phyloP scores from a whole-genome alignment of 2,113 vertebrate genomes.

The Catharus bicknelli region DNA sequence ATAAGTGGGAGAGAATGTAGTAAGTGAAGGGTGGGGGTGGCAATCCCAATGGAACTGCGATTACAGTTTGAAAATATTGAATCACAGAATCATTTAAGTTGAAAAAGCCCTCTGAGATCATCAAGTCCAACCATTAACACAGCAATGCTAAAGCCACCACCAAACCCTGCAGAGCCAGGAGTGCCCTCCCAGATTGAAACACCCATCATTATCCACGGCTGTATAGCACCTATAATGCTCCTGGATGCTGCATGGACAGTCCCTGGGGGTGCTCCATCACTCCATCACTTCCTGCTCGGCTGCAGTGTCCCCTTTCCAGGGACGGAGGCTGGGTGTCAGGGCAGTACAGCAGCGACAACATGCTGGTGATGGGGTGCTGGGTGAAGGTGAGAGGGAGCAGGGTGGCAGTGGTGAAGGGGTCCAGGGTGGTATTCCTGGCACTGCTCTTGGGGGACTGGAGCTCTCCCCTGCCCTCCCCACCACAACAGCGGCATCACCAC shows the following conservation, averaged over 20 bases:
- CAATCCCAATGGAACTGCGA: not conserved
- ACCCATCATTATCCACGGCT: not conserved
- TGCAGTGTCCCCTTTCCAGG: not conserved
- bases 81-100: not conserved
- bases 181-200: not conserved
- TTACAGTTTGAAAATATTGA: not conserved
- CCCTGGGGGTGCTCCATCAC: not conserved
- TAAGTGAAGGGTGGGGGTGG: not conserved
- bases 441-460: rapidly evolving
- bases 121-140: not conserved
- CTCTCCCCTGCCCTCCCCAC: not conserved
- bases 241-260: not conserved
- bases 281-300: not conserved
- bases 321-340: rapidly evolving
- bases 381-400: not conserved
- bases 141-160: not conserved
- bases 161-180: not conserved
- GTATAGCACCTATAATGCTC: rapidly evolving
- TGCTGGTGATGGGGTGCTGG: not conserved
- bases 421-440: too few relatives aligned
- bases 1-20: not conserved
- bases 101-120: not conserved
- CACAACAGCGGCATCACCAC: rapidly evolving
- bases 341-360: too few relatives aligned
- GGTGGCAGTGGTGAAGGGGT: rapidly evolving